These are phyloP conservation scores for Formica selysi DNA, from an alignment of 1,140 invertebrate genomes.

Conservation along the genomic window DNA sequence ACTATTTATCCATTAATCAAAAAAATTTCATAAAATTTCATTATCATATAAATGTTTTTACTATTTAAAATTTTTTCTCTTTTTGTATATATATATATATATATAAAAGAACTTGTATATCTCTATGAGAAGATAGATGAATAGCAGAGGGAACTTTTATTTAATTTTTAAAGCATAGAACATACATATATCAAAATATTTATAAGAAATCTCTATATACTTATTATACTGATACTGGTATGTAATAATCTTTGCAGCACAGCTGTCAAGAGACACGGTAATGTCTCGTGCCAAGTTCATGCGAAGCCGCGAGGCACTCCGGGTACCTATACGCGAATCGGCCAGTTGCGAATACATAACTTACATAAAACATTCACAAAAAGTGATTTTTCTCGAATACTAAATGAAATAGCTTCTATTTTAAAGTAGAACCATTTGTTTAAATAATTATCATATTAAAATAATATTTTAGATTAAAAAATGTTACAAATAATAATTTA, in stretches of 20 bases:
- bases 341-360: background rate
- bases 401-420: conserved; percentile 19
- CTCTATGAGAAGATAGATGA: too few species aligned
- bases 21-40: background rate
- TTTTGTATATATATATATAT: too few species aligned
- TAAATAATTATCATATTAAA: conserved; percentile 21
- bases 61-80: too few species aligned
- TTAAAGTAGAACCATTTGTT: background rate
- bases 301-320: too few species aligned
- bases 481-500: conserved; percentile 44
- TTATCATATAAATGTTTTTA: background rate
- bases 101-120: background rate
- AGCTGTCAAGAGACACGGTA: background rate
- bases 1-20: background rate
- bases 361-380: conserved; percentile 45
- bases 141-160: background rate
- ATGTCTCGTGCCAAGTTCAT: too few species aligned
- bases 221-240: conserved; percentile 27
- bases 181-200: background rate
- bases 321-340: too few species aligned
- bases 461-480: background rate
- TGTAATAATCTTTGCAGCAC: background rate
- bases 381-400: background rate
- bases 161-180: background rate
- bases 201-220: background rate